A percentile compares a stretch with the other conserved stretches of the same genome.
phyloP scores from a whole-genome alignment of 2,113 vertebrate species.

The Erythrolamprus reginae region DNA sequence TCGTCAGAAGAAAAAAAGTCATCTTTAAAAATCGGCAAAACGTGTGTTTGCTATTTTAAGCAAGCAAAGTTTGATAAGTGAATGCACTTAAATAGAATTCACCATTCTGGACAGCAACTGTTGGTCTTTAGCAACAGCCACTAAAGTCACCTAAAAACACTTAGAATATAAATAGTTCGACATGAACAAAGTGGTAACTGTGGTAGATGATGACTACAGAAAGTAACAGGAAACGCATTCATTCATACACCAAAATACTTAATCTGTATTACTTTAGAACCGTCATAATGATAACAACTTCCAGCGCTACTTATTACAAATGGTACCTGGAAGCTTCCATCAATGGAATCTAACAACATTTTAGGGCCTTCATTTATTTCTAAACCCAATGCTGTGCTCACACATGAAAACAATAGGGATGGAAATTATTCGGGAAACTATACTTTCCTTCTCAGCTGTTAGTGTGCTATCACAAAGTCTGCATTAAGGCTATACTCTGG shows the following conservation, averaged over 20 bases:
- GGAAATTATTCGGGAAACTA: background rate
- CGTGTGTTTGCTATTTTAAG: background rate
- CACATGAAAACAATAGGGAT: background rate
- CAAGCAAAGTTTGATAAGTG: background rate
- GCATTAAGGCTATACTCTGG: background rate
- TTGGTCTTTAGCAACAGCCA: constrained; percentile 12
- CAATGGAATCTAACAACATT: constrained; percentile 29
- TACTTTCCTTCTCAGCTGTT: background rate
- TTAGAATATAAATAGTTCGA: background rate
- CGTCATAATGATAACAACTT: constrained; percentile 10
- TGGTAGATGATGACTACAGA: constrained; percentile 5
- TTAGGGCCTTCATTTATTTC: constrained; percentile 36
- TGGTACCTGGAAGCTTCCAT: constrained; percentile 13
- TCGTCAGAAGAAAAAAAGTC: background rate
- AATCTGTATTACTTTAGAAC: background rate
- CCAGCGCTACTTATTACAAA: background rate
- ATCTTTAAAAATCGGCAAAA: background rate
- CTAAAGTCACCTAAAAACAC: background rate
- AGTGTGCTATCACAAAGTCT: background rate
- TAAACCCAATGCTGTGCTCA: background rate
- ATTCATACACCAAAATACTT: background rate
- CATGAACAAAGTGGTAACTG: constrained; percentile 16
- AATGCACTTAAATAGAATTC: background rate
- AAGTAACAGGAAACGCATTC: constrained; percentile 7
- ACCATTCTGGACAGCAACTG: background rate